phyloP scores from a whole-genome alignment of 2,113 vertebrate species.

The Pseudonaja textilis region DNA sequence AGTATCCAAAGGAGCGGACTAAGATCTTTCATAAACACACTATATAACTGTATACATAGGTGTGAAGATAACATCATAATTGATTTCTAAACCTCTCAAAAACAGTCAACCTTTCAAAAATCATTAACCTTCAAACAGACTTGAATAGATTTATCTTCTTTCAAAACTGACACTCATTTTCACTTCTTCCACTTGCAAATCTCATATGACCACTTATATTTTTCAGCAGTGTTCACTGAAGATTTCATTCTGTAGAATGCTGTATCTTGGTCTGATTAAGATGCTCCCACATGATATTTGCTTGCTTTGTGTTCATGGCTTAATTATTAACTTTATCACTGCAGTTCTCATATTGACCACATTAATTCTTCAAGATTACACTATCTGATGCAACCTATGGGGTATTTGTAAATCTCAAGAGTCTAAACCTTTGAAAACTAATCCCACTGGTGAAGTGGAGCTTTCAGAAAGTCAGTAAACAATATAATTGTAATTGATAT shows the following conservation, averaged over 20 bases:
- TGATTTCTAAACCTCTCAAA: slow-evolving; percentile 46
- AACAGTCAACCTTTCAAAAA: slow-evolving; percentile 54
- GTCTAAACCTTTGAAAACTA: slow-evolving; percentile 16
- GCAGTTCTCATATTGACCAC: slow-evolving; percentile 37
- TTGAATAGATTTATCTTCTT: slow-evolving; percentile 32
- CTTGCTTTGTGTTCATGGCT: slow-evolving; percentile 23
- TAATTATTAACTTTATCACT: slow-evolving; percentile 33
- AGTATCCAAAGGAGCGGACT: background rate
- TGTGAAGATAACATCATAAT: slow-evolving; percentile 33
- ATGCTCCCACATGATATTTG: slow-evolving; percentile 17
- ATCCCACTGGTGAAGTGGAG: slow-evolving; percentile 43
- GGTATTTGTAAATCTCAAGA: slow-evolving; percentile 38
- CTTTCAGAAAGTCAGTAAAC: slow-evolving; percentile 49
- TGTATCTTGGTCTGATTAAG: slow-evolving; percentile 15
- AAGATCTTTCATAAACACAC: slow-evolving; percentile 53
- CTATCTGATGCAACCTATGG: slow-evolving; percentile 23
- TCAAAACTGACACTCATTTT: slow-evolving; percentile 41
- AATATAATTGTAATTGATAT: slow-evolving; percentile 48
- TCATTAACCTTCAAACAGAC: slow-evolving; percentile 28
- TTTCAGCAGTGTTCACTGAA: slow-evolving; percentile 43
- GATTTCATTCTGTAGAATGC: slow-evolving; percentile 40
- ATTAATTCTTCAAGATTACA: slow-evolving; percentile 21
- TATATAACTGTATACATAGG: slow-evolving; percentile 10
- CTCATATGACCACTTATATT: slow-evolving; percentile 49
- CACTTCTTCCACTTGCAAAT: slow-evolving; percentile 40